A percentile compares a stretch with the other conserved stretches of the same genome.
Evolutionary conservation across 1,140 invertebrate genomes (phyloP).

Genomic region (Berghia stephanieae): DNA sequence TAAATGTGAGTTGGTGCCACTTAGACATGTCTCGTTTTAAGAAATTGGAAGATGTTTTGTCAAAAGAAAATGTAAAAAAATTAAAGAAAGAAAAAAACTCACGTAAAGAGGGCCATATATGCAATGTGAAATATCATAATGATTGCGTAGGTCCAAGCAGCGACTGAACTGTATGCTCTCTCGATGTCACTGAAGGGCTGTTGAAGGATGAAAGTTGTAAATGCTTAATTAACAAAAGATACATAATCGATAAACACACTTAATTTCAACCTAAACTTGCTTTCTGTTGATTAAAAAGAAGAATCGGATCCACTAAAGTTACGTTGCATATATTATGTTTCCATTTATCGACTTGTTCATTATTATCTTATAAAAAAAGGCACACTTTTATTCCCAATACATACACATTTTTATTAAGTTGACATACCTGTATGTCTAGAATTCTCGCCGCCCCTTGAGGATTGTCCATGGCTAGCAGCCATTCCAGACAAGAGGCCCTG

Average conservation of each 20-base stretch:
- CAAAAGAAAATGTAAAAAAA: too few relatives aligned
- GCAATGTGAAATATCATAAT: slow-evolving; percentile 51
- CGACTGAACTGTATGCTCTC: slow-evolving; percentile 47
- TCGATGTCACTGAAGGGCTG: slow-evolving; percentile 52
- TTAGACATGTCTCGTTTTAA: too few relatives aligned
- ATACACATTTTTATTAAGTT: too few relatives aligned
- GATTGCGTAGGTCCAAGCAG: slow-evolving; percentile 44
- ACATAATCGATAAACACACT: not conserved
- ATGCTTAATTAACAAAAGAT: not conserved
- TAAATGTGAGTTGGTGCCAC: too few relatives aligned
- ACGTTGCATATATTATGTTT: too few relatives aligned
- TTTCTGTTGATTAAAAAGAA: not conserved
- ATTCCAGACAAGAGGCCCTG: slow-evolving; percentile 42
- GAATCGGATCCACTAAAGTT: too few relatives aligned
- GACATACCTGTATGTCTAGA: slow-evolving; percentile 48
- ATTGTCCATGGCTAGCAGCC: slow-evolving; percentile 39
- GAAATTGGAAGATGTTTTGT: too few relatives aligned
- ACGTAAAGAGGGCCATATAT: too few relatives aligned
- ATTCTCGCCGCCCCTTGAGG: slow-evolving; percentile 41
- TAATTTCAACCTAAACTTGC: not conserved
- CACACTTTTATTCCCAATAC: not conserved
- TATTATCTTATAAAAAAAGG: not conserved
- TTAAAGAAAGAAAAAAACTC: too few relatives aligned
- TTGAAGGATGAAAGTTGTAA: not conserved
- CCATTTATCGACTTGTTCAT: not conserved